These are phyloP conservation scores for Crocodylus rhombifer DNA, from an alignment of 2,797 vertebrate species.

Conservation along the genomic window DNA sequence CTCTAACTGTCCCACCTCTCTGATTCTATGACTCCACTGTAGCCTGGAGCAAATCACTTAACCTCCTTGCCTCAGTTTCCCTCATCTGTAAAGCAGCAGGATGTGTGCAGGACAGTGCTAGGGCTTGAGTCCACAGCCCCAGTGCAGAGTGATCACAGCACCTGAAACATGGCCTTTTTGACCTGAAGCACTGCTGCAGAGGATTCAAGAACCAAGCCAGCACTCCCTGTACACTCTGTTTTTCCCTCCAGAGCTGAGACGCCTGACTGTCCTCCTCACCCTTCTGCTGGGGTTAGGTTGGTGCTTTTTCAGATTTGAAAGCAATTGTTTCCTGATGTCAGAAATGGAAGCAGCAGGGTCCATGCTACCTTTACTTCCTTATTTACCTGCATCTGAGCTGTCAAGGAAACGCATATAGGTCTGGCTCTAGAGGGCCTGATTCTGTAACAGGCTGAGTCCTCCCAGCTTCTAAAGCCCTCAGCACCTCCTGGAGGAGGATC, in stretches of 20 bases:
- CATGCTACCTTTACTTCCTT: neutral
- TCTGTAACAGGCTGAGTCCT: accelerated
- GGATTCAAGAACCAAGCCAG: neutral
- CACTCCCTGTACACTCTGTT: accelerated
- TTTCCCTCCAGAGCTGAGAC: neutral
- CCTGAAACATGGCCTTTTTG: neutral
- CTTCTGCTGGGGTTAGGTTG: neutral
- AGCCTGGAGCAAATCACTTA: neutral
- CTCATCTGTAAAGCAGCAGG: neutral
- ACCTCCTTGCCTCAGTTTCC: neutral
- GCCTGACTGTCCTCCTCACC: neutral
- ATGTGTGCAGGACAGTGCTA: neutral
- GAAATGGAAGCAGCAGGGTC: neutral
- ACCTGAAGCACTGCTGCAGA: accelerated
- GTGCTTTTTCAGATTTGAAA: neutral
- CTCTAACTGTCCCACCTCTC: no score
- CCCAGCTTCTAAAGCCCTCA: accelerated
- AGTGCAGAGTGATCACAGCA: neutral
- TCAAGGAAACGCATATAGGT: neutral
- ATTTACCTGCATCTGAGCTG: no score
- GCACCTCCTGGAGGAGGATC: neutral
- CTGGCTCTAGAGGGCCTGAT: accelerated
- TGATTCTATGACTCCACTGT: no score
- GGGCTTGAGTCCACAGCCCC: neutral
- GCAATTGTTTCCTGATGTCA: neutral